phyloP scores from a whole-genome alignment of 2,888 invertebrate genomes.

The Gymnoscelis rufifasciata region DNA sequence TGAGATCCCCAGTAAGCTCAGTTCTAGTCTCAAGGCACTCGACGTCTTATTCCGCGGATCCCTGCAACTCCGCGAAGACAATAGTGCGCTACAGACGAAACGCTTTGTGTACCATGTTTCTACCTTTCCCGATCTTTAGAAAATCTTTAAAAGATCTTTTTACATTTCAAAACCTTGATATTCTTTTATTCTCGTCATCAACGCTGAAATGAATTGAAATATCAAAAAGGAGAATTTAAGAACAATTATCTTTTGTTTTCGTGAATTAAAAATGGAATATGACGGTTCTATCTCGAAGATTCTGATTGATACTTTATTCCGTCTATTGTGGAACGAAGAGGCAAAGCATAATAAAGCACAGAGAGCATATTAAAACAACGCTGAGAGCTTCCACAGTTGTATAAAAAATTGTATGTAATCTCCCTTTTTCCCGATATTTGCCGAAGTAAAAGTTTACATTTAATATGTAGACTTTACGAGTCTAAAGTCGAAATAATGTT shows the following conservation, averaged over 20 bases:
- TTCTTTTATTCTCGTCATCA: background rate
- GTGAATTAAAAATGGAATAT: no score
- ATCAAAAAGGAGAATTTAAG: background rate
- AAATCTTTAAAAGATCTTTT: no score
- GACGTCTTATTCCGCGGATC: conserved; percentile 33
- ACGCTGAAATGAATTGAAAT: background rate
- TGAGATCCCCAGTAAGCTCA: conserved; percentile 36
- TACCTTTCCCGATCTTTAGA: conserved; percentile 10
- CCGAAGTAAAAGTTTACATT: no score
- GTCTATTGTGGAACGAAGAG: no score
- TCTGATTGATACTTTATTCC: background rate
- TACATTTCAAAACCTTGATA: conserved; percentile 29
- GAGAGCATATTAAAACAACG: no score
- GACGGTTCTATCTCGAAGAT: background rate
- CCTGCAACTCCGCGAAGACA: conserved; percentile 22
- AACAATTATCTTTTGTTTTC: no score
- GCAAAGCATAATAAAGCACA: no score
- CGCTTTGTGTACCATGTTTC: conserved; percentile 35
- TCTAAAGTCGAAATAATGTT: no score
- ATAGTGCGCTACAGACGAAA: conserved; percentile 23
- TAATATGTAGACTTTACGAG: no score
- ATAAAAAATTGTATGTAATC: no score
- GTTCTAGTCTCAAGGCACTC: conserved; percentile 31
- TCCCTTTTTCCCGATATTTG: no score
- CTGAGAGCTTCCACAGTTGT: no score